Base-by-base conservation (phyloP, 2,888 invertebrate species). In the Hymenopus coronatus region DNA sequence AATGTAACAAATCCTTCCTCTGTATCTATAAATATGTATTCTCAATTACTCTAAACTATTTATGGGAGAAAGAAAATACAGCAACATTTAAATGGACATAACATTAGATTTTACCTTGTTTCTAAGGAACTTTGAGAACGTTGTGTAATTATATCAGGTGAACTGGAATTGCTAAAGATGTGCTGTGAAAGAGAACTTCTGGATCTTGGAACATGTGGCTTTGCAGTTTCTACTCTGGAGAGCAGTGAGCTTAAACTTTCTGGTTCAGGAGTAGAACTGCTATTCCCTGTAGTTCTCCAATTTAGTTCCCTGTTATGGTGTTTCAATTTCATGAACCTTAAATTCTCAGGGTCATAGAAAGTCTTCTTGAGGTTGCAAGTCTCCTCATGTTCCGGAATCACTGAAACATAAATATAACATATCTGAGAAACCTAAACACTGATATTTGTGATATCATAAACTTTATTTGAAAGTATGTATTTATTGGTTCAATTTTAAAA, bases 181-280 rank as follows among this genome's bases (percentile, higher is more conserved):
- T 82, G 40, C 33, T 87, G 87, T 30, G 87, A 81, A 33, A 87
- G 40, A 30, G 87, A 87, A 27, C 87, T 87, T 3, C 87, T 28
- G 2, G 87, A 87, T 40, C 87, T 20, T 14, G 87, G 87, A 30
- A 87, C 82, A 82, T 87, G 87, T 7, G 87, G 87, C 7, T 30
- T 70, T 14, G 82, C 82, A 7, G 54, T 33, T 8, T 20, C 81
- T 4, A 87, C 87, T 70, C 82, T 70, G 82, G n/a, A 82, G 28
- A 87, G 87, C 3, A 87, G 87, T 12, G 82, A 70, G 14, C 54
- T 70, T 70, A 70, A 20, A 3, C 54, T 70, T 70, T 70, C 54
- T 70, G 20, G 54, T 70, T 70, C 54, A 70, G 54, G 54, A 6
- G 54, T 20, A 20, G 54, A 70, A 20, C 54, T 20, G 54, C 54